Evolutionary conservation across 1,140 invertebrate genomes (phyloP).

Genomic region (Caenorhabditis briggsae): DNA sequence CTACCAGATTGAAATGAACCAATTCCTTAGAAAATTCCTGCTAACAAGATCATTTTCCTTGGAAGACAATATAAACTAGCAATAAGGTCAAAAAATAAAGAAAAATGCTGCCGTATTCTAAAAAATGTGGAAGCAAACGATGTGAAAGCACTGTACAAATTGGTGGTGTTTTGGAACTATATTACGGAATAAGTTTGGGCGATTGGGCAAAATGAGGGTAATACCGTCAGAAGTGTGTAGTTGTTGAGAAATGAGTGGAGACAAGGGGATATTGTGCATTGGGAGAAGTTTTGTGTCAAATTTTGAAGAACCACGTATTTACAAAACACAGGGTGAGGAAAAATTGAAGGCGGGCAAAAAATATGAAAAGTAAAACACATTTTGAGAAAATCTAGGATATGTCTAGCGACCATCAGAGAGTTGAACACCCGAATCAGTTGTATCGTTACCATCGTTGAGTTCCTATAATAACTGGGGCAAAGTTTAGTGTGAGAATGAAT

Average conservation of each 20-base stretch:
- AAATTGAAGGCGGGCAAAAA: not conserved
- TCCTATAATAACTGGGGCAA: constrained; percentile 33
- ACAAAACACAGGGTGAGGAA: constrained; percentile 42
- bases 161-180: not conserved
- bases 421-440: constrained; percentile 62
- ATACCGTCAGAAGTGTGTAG: constrained; percentile 53
- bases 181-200: constrained; percentile 20
- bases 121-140: not conserved
- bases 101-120: constrained; percentile 7
- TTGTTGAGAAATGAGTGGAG: not conserved
- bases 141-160: constrained; percentile 48
- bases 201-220: constrained; percentile 1
- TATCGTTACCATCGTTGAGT: constrained; percentile 65
- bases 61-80: not conserved
- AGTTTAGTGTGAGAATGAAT: not conserved
- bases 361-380: not conserved
- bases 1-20: constrained; percentile 33
- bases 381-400: not conserved
- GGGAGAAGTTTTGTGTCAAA: constrained; percentile 23
- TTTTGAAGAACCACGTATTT: constrained; percentile 19
- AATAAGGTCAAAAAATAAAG: not conserved
- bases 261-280: constrained; percentile 15
- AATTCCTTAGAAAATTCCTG: constrained; percentile 15
- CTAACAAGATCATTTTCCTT: not conserved
- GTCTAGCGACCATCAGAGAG: constrained; percentile 53